phyloP scores from a whole-genome alignment of 1,140 invertebrate genomes.

The Eriocheir sinensis region DNA sequence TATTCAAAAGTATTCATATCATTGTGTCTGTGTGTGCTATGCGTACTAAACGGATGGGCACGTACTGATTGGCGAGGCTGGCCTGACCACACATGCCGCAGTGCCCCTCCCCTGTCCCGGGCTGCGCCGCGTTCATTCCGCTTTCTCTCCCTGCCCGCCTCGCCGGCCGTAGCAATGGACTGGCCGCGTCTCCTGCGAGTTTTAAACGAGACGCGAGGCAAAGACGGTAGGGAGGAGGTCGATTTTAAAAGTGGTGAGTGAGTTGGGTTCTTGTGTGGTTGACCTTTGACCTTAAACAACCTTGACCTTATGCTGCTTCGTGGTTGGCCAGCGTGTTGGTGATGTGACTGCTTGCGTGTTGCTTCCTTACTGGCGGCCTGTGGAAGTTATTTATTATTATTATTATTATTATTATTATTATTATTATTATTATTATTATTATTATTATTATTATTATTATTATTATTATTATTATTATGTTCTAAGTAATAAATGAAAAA shows the following conservation, averaged over 20 bases:
- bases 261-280: slow-evolving; percentile 15
- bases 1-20: too few relatives aligned
- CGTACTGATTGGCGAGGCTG: too few relatives aligned
- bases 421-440: slow-evolving; percentile 45
- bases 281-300: not conserved
- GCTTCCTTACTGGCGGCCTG: not conserved
- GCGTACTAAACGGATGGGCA: too few relatives aligned
- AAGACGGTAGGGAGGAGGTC: slow-evolving; percentile 62
- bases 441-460: slow-evolving; percentile 45
- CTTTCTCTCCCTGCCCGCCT: not conserved
- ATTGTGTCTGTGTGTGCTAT: too few relatives aligned
- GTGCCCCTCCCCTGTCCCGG: not conserved
- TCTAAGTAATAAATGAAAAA: too few relatives aligned
- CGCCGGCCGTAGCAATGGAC: slow-evolving; percentile 40
- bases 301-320: slow-evolving; percentile 39
- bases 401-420: slow-evolving; percentile 43
- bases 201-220: slow-evolving; percentile 54
- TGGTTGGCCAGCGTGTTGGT: slow-evolving; percentile 53
- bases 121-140: not conserved
- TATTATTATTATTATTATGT: not conserved
- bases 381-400: slow-evolving; percentile 32
- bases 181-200: slow-evolving; percentile 48
- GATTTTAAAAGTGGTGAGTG: slow-evolving; percentile 61
- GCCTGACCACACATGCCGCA: too few relatives aligned
- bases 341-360: not conserved